Evolutionary conservation across 1,140 invertebrate species (phyloP).

Genomic region (Panulirus ornatus): DNA sequence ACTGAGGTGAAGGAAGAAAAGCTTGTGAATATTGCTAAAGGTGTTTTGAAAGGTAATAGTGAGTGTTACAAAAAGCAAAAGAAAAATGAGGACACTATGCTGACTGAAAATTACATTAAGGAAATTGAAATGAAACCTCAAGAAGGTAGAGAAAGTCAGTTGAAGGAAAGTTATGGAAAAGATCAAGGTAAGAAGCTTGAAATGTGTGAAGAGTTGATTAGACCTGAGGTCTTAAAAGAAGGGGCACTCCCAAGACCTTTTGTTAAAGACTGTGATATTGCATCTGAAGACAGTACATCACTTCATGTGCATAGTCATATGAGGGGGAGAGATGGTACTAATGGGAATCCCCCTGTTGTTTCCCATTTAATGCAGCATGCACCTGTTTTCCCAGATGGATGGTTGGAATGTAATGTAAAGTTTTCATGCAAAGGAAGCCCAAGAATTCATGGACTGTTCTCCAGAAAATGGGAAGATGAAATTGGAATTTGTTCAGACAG

Average conservation of each 20-base stretch:
- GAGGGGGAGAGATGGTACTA: not conserved
- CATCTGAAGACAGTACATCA: not conserved
- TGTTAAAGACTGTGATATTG: not conserved
- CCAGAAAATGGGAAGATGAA: not conserved
- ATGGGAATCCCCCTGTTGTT: not conserved
- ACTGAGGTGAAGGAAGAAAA: no score
- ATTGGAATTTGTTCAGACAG: not conserved
- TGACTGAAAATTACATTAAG: not conserved
- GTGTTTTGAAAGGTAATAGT: no score
- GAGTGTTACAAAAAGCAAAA: not conserved
- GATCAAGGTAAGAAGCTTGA: not conserved
- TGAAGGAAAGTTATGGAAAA: not conserved
- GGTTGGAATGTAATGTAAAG: not conserved
- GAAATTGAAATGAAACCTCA: not conserved
- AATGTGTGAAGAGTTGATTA: not conserved
- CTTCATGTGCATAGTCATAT: not conserved
- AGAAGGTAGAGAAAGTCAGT: not conserved
- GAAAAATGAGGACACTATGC: not conserved
- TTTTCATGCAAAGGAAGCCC: not conserved
- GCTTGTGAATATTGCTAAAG: no score
- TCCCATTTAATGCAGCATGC: not conserved
- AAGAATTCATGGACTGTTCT: not conserved
- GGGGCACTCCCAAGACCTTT: not conserved
- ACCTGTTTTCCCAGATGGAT: not conserved
- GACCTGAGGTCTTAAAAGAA: not conserved